Percentiles rank a stretch among this genome's conserved stretches.
These are phyloP conservation scores for Reinhardtius hippoglossoides DNA, from an alignment of 2,113 vertebrate genomes.

Conservation along the genomic window DNA sequence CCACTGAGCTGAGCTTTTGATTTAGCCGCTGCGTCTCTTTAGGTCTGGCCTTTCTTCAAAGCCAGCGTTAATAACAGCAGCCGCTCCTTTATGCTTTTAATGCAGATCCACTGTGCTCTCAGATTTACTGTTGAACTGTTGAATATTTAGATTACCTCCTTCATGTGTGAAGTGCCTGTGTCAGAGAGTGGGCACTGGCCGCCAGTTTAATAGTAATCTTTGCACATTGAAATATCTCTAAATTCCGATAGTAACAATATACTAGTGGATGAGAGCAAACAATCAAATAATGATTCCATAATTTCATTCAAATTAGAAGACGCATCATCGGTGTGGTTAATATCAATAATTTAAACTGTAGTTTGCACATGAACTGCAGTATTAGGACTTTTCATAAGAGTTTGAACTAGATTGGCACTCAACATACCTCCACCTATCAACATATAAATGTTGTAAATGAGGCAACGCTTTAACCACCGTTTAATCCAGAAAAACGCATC, in stretches of 20 bases:
- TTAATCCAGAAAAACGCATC: no score
- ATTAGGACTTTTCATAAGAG: background rate
- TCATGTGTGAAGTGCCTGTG: background rate
- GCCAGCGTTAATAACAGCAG: conserved; percentile 11
- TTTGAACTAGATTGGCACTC: background rate
- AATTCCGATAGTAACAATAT: background rate
- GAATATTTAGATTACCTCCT: conserved; percentile 1
- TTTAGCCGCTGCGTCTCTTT: conserved; percentile 27
- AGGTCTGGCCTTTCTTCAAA: conserved; percentile 8
- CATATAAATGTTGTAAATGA: no score
- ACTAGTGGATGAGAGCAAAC: background rate
- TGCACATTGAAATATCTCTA: background rate
- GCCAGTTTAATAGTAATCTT: background rate
- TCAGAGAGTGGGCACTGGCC: background rate
- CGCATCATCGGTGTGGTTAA: no score
- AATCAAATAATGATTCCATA: background rate
- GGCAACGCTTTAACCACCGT: no score
- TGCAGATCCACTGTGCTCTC: conserved; percentile 24
- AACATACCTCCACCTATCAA: no score
- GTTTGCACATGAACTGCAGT: background rate
- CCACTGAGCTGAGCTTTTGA: conserved; percentile 38
- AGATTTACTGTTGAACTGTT: conserved; percentile 12
- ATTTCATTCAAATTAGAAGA: background rate
- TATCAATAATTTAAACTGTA: background rate
- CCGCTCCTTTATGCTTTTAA: conserved; percentile 9